Conservation (phyloP, 2,888 invertebrate genomes). For the Epicampocera succincta region DNA sequence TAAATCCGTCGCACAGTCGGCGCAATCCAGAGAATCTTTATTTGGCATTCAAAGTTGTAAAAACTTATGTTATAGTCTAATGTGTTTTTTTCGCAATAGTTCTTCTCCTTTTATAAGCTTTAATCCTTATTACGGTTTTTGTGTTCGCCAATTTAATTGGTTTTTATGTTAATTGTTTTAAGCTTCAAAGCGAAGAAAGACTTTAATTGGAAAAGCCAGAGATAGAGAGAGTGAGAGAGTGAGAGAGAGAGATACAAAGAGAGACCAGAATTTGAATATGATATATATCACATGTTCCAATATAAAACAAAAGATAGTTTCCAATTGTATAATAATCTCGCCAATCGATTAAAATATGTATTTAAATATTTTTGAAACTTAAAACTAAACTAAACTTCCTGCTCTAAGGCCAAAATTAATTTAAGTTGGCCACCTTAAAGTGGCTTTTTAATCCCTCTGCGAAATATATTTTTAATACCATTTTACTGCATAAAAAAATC, state of each 20-base stretch:
- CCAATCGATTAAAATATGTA: too few relatives aligned
- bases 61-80: constrained; percentile 28
- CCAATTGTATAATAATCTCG: too few relatives aligned
- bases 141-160: constrained; percentile 15
- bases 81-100: constrained; percentile 4
- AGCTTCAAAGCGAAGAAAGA: neutral
- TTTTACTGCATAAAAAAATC: constrained; percentile 47
- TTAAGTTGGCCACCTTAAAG: neutral
- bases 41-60: constrained; percentile 7
- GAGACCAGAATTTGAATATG: too few relatives aligned
- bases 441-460: neutral
- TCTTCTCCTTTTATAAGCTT: constrained; percentile 9
- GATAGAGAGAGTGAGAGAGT: too few relatives aligned
- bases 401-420: too few relatives aligned
- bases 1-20: neutral
- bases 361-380: too few relatives aligned
- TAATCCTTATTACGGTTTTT: constrained; percentile 13
- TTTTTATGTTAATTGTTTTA: constrained; percentile 50
- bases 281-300: too few relatives aligned
- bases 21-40: constrained; percentile 20
- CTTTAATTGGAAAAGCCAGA: neutral
- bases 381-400: too few relatives aligned
- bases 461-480: constrained; percentile 9
- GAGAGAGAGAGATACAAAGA: too few relatives aligned
- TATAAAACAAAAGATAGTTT: too few relatives aligned